Evolutionary conservation across 2,113 vertebrate genomes (phyloP), one percentile per base, ranked within the genome.

Genomic region (Leuciscus idus): DNA sequence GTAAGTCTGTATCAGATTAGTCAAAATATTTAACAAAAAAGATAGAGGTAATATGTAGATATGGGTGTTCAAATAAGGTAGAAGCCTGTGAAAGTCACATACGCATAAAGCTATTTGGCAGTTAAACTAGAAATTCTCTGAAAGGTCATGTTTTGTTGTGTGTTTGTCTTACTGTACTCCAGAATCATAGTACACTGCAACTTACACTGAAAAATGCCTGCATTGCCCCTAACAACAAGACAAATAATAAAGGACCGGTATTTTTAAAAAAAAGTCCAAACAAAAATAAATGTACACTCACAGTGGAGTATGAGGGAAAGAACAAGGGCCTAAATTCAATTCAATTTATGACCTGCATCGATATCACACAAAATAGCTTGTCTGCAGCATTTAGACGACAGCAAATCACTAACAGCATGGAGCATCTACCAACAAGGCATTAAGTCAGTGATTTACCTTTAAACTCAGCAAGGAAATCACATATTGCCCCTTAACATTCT

Each of bases 291-390:
- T 26, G 61, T 19, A 79, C 33, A 82, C 61, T 68, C 10, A 26
- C 21, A 83, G 12, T 50, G 78, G 21, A 21, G 21, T 57, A 78
- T 39, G 4, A 57, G 7, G 4, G 21, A 36, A 61, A 33, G 10
- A 39, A 28, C 57, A 52, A 17, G 48, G 64, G 23, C 52, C 48
- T 52, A 13, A 11, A 33, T 43, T 33, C 6, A 59, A 88, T 87
- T 52, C 4, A 52, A 52, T 52, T 59, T 89, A 84, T 72, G 52
- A 68, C n/a, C 74, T 62, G 28, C 30, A 84, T 17, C 21, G 66
- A 39, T 39, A 84, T 75, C 85, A 74, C 43, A 80, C 26, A 64
- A 87, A 85, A 82, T 68, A 87, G 62, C 85, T 82, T 85, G 73
- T 87, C 79, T 68, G n/a, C 88, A 78, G 83, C 10, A 64, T 52